Conservation (phyloP, 2,888 invertebrate genomes). For the Drosophila pseudotakahashii region DNA sequence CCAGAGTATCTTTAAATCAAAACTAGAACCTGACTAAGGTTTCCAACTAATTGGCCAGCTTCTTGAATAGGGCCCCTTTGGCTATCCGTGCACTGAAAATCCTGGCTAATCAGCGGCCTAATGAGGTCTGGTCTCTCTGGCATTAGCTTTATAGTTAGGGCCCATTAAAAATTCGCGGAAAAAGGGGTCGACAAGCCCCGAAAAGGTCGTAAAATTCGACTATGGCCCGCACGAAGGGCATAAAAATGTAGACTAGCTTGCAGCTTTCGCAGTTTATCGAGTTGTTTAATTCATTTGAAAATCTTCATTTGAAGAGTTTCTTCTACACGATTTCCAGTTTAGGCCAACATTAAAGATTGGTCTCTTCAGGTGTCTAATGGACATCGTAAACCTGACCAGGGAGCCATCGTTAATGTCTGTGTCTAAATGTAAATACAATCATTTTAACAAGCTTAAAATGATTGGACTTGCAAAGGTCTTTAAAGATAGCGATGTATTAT, state of each 20-base stretch:
- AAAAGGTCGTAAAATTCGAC: constrained; percentile 15
- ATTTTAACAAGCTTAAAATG: neutral
- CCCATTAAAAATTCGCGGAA: constrained; percentile 15
- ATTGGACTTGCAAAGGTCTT: too few species aligned
- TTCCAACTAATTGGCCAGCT: neutral
- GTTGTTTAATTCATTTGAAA: constrained; percentile 2
- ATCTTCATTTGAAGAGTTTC: neutral
- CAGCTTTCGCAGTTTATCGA: constrained; percentile 3
- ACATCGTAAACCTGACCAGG: neutral
- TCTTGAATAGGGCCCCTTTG: constrained; percentile 2
- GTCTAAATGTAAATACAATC: neutral
- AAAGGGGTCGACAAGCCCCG: neutral
- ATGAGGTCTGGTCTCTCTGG: constrained; percentile 15
- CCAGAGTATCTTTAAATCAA: neutral
- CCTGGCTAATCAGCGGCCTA: constrained; percentile 25
- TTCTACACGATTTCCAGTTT: neutral
- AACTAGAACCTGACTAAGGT: neutral
- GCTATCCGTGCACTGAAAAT: constrained; percentile 2
- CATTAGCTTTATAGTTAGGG: constrained; percentile 25
- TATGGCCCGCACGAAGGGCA: constrained; percentile 5
- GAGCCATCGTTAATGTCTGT: neutral
- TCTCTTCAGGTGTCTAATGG: neutral
- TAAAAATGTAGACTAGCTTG: constrained; percentile 10
- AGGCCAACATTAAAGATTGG: neutral
- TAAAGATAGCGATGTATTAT: too few species aligned